A percentile compares a stretch with the other conserved stretches of the same genome.
Evolutionary conservation across 2,797 vertebrate genomes (phyloP).

Genomic region (Leptoclinus maculatus): DNA sequence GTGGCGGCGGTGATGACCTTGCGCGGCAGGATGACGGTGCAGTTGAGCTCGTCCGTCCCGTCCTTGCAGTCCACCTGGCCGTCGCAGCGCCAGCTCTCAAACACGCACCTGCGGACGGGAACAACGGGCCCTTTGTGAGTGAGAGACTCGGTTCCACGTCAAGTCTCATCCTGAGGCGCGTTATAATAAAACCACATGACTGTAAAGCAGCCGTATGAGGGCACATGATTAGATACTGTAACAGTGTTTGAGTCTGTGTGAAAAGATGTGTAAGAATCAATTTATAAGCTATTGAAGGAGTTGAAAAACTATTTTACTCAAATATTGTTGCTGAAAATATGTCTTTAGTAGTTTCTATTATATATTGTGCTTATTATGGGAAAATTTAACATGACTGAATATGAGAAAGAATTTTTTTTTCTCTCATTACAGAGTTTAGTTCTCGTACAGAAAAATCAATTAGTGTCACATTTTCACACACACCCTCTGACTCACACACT

Average conservation of each 20-base stretch:
- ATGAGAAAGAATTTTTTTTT: neutral
- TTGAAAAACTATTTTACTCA: neutral
- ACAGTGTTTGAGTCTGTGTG: neutral
- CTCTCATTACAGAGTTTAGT: neutral
- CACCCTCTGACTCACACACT: constrained; percentile 31
- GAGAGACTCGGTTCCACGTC: neutral
- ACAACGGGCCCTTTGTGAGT: constrained; percentile 12
- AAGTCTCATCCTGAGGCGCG: neutral
- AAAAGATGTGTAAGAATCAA: neutral
- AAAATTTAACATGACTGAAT: neutral
- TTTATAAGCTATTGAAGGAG: neutral
- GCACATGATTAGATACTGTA: neutral
- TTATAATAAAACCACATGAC: neutral
- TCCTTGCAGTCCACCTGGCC: constrained; percentile 93
- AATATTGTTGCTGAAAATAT: neutral
- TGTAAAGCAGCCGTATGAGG: neutral
- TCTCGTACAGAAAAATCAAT: neutral
- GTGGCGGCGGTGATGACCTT: constrained; percentile 94
- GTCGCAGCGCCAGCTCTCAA: constrained; percentile 94
- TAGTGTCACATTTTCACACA: neutral
- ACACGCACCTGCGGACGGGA: constrained; percentile 84
- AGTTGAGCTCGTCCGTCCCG: constrained; percentile 90
- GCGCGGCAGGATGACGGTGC: constrained; percentile 88
- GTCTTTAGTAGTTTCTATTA: neutral
- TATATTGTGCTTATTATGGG: neutral